Base-by-base conservation (phyloP, 2,888 invertebrate genomes). In the Drosophila basisetae region DNA sequence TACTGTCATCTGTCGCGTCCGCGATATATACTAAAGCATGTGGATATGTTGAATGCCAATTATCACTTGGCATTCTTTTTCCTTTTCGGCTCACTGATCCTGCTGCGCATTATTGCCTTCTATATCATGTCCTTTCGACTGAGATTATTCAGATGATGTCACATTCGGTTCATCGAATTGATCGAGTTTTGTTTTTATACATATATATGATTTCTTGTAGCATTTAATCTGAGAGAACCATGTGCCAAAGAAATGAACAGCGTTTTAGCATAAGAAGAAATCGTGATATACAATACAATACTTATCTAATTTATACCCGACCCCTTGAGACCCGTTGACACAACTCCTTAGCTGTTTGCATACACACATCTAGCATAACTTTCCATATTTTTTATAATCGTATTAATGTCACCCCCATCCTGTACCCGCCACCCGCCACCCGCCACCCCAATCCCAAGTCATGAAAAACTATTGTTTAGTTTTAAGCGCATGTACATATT, bases 1-100 rank as follows among this genome's bases (percentile, higher is more conserved):
- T 97, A 96, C 91, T 98, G 98, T 89, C 96, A 97, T 91, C 96
- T 95, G 90, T 93, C 94, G 16, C 94, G 95, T 63, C 97, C 97
- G 0, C 93, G 94, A 60, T 95, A 95, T 81, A 96, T 99, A 78
- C 94, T 99, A n/a, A 94, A 95, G 76, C 95, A 96, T 71, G 94
- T 96, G 83, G 97, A 96, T 91, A 95, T 97, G 95, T 92, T 94
- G 1, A 92, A 95, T 55, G 96, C 96, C 18, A 94, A 94, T 72
- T 97, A 96, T 92, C 94, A 95, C 82, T 91, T 95, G 30, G 96
- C 96, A 68, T 94, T 96, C 50, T 91, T 95, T 72, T 95, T 96
- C 71, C 94, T 98, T 76, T 83, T 96, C 25, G 92, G 93, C 1
- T 94, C 97, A 68, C 96, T 96, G 78, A 78, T 96, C 10, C 87